Evolutionary conservation across 2,888 invertebrate genomes (phyloP), one percentile per base, ranked within the genome.

Genomic region (Eupithecia subfuscata): DNA sequence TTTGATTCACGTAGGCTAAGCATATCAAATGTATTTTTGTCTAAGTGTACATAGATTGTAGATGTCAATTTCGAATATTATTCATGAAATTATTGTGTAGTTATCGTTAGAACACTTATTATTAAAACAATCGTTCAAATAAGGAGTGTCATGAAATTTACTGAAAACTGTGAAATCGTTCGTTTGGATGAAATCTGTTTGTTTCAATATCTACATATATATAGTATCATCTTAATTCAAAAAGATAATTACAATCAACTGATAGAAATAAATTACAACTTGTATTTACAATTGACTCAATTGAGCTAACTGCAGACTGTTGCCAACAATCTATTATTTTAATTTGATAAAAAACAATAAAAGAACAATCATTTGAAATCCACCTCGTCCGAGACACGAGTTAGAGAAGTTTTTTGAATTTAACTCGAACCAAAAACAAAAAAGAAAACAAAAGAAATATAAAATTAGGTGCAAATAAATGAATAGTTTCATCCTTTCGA

Each of bases 1-100:
- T 91, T 94, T 96, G 96, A 95, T 96, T 96, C 96, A 96, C 89
- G 73, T 96, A 95, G 94, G 43, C 12, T 92, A 92, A 90, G 88
- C 72, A 84, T 81, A 79, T 78, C 79, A 73, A 79, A 78, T 82
- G 78, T 81, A 84, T 82, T 81, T 84, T 80, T 83, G 80, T 88
- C 78, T 86, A 87, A 85, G 83, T 91, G 89, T 92, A 90, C 84
- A 90, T 85, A 85, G 77, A 75, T 81, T 84, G 81, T 81, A 70
- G 60, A 75, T 65, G 70, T 80, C 71, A 72, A 63, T 74, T 83
- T 80, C 77, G 80, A 72, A 75, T 45, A 69, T 70, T 71, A 73
- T 63, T 71, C 37, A 45, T 74, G 40, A 56, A 70, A 56, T 70
- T 72, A 74, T 74, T 56, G 73, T 76, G 75, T 73, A 74, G 68